phyloP scores from a whole-genome alignment of 2,113 vertebrate genomes.

The Kryptolebias marmoratus region DNA sequence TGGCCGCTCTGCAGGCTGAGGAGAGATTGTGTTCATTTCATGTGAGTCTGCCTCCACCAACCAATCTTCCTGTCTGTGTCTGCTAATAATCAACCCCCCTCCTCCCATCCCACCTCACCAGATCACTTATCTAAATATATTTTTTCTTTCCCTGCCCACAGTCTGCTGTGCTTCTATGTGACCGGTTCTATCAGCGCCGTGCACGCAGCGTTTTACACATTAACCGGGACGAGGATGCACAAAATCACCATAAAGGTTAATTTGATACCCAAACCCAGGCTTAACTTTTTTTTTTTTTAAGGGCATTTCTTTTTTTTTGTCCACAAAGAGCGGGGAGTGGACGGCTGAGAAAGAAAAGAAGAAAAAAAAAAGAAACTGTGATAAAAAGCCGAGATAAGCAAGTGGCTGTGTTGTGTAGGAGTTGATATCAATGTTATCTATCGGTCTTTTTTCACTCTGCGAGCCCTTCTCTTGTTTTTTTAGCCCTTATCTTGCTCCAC shows the following conservation, averaged over 20 bases:
- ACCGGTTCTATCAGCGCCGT: not conserved
- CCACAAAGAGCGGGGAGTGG: slow-evolving; percentile 76
- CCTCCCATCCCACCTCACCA: slow-evolving; percentile 33
- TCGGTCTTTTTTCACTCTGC: slow-evolving; percentile 93
- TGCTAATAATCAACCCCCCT: slow-evolving; percentile 48
- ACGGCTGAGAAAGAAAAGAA: slow-evolving; percentile 58
- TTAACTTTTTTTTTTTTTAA: slow-evolving; percentile 73
- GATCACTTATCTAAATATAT: slow-evolving; percentile 53
- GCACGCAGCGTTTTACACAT: not conserved
- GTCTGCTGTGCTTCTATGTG: slow-evolving; percentile 32
- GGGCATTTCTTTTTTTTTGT: slow-evolving; percentile 70
- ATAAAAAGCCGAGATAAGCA: slow-evolving; percentile 94
- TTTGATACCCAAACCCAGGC: slow-evolving; percentile 82
- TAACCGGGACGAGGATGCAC: slow-evolving; percentile 29
- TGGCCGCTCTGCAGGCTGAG: slow-evolving; percentile 47
- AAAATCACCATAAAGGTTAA: slow-evolving; percentile 65
- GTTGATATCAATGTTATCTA: slow-evolving; percentile 96
- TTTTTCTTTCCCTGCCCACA: slow-evolving; percentile 18
- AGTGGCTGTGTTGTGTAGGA: slow-evolving; percentile 94
- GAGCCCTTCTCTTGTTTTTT: slow-evolving; percentile 94
- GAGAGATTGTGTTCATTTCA: slow-evolving; percentile 30
- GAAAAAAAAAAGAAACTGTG: slow-evolving; percentile 78
- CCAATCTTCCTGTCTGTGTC: slow-evolving; percentile 57
- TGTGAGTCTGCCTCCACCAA: slow-evolving; percentile 32
- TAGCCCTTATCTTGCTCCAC: slow-evolving; percentile 91